Conservation (phyloP, 2,113 vertebrate genomes). For the Ictidomys tridecemlineatus region DNA sequence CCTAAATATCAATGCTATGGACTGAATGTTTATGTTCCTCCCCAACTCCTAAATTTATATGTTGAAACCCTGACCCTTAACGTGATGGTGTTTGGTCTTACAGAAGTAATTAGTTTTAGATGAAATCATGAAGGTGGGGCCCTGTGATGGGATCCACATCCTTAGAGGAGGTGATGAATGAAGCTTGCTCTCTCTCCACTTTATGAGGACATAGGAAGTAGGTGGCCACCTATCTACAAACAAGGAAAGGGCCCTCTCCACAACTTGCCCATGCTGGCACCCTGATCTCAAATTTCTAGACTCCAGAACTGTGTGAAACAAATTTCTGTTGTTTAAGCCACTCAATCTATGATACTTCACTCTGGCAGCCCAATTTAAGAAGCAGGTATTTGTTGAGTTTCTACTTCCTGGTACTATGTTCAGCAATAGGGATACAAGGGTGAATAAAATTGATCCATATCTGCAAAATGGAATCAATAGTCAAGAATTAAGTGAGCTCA, state of each 20-base stretch:
- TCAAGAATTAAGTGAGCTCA: too few relatives aligned
- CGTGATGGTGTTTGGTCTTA: not conserved
- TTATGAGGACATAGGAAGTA: not conserved
- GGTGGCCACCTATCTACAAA: not conserved
- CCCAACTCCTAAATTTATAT: not conserved
- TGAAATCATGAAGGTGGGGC: not conserved
- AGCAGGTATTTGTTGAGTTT: too few relatives aligned
- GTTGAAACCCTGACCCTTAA: not conserved
- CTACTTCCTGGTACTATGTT: too few relatives aligned
- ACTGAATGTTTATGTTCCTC: not conserved
- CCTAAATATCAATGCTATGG: not conserved
- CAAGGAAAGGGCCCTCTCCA: not conserved
- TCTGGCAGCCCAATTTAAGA: not conserved
- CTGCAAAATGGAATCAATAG: too few relatives aligned
- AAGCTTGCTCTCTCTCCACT: not conserved
- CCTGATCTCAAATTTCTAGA: not conserved
- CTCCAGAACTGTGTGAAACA: not conserved
- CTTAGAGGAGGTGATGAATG: not conserved
- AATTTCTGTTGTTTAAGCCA: not conserved
- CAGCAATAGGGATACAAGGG: too few relatives aligned
- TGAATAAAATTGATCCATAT: too few relatives aligned
- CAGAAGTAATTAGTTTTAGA: not conserved
- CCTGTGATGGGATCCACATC: not conserved
- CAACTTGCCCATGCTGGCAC: not conserved
- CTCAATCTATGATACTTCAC: not conserved